These are phyloP conservation scores for Cataglyphis cursor DNA, from an alignment of 2,888 invertebrate species.

Conservation along the genomic window DNA sequence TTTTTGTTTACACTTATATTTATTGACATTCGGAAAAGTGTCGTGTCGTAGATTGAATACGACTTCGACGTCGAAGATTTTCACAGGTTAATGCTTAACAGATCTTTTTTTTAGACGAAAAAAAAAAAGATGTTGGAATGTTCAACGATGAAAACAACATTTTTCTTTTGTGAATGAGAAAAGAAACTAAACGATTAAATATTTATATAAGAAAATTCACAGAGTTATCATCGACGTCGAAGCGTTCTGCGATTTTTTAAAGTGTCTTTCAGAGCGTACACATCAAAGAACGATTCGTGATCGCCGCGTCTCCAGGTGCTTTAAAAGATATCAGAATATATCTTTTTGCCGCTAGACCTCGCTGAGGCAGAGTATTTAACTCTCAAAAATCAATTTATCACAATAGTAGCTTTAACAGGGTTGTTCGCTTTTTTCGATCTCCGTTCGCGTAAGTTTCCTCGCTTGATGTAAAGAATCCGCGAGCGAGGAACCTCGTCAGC, in stretches of 20 bases:
- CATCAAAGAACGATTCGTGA: slow-evolving; percentile 9
- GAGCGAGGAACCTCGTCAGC: slow-evolving; percentile 2
- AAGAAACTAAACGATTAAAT: background rate
- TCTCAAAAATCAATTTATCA: slow-evolving; percentile 39
- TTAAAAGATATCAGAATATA: slow-evolving; percentile 48
- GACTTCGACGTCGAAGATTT: slow-evolving; percentile 33
- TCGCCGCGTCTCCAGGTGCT: background rate
- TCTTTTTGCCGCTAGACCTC: slow-evolving; percentile 28
- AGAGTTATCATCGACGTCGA: slow-evolving; percentile 6
- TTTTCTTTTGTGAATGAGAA: background rate
- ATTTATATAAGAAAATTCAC: background rate
- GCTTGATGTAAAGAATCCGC: background rate
- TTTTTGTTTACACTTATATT: slow-evolving; percentile 13
- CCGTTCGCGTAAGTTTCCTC: slow-evolving; percentile 11
- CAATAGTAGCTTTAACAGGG: slow-evolving; percentile 58
- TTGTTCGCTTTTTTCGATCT: slow-evolving; percentile 58
- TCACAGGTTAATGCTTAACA: background rate
- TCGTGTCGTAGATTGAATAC: slow-evolving; percentile 48
- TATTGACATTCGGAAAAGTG: slow-evolving; percentile 42
- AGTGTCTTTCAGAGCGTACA: slow-evolving; percentile 25
- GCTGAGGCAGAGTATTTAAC: slow-evolving; percentile 6
- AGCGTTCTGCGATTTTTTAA: slow-evolving; percentile 41
- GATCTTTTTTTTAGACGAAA: background rate
- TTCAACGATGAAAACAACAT: background rate
- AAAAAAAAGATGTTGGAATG: background rate